Conservation (phyloP, 2,113 vertebrate genomes). For the Bungarus multicinctus region DNA sequence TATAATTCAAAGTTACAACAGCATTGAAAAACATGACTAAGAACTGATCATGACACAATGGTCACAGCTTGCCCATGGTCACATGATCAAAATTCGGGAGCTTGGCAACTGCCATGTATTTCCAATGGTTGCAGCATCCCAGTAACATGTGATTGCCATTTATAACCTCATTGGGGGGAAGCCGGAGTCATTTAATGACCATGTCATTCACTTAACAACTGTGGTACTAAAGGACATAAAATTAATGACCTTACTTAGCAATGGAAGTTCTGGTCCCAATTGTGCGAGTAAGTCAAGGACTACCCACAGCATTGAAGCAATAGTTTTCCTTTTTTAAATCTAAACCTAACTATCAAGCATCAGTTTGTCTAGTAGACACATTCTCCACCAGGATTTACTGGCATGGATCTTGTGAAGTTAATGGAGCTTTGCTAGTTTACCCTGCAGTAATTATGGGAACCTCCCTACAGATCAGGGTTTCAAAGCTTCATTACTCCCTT, state of each 20-base stretch:
- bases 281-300: background rate
- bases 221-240: background rate
- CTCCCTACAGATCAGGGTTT: background rate
- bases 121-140: background rate
- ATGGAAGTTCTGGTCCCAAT: background rate
- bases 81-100: background rate
- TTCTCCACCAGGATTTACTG: background rate
- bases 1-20: background rate
- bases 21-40: background rate
- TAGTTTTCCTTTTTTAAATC: background rate
- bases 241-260: background rate
- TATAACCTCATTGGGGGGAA: background rate
- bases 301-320: background rate
- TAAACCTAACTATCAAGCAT: background rate
- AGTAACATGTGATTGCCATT: too few species aligned
- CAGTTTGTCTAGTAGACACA: background rate
- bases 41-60: background rate
- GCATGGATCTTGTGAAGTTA: background rate
- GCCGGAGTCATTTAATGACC: background rate
- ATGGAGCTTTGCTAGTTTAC: background rate
- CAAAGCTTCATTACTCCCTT: background rate
- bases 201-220: background rate
- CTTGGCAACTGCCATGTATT: background rate
- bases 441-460: background rate
- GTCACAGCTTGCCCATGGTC: background rate